Base-by-base conservation (phyloP, 2,797 vertebrate species). In the Pangasius krempfi region DNA sequence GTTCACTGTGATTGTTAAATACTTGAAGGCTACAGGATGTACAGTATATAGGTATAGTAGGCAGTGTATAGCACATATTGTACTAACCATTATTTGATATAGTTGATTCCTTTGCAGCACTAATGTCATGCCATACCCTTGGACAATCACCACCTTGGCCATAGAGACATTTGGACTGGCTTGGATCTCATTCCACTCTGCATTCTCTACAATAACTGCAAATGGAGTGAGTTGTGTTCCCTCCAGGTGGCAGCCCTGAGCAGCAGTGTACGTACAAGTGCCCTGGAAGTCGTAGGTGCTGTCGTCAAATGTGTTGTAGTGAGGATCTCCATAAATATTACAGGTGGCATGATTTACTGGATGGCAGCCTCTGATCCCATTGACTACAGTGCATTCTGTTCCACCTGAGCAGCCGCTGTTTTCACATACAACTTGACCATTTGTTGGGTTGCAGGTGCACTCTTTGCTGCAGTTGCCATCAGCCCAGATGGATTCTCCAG, bases 261-360 rank as follows among this genome's bases (percentile, higher is more conserved):
- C 86, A 3, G 86, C 88, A 60, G 44, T 86, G 90, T 96, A 97
- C 76, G 95, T 91, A 12, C 96, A 96, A 73, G 95, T 91, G 30
- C 95, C 96, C 12, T 94, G 91, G 87, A 96, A 95, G 86, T 95
- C 92, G 80, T 94, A 96, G 5, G 14, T 87, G 13, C 60, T 86
- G 3, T 94, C 93, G 20, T 96, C 95, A 76, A 96, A 95, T 16
- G 94, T 96, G 72, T 83, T 85, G 22, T 94, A 96, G 78, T 96
- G 95, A 80, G 94, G 91, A 82, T 94, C 92, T 2, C 96, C 96
- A 81, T 92, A 92, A 9, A 93, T 93, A 20, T 90, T 82, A 86
- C 96, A 97, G 33, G 78, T 64, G 27, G 47, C 86, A 10, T 76
- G n/a, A 13, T 44, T 37, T 1, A 33, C 83, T 62, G 8, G 20